phyloP scores from a whole-genome alignment of 2,888 invertebrate genomes.

The Caenorhabditis becei region DNA sequence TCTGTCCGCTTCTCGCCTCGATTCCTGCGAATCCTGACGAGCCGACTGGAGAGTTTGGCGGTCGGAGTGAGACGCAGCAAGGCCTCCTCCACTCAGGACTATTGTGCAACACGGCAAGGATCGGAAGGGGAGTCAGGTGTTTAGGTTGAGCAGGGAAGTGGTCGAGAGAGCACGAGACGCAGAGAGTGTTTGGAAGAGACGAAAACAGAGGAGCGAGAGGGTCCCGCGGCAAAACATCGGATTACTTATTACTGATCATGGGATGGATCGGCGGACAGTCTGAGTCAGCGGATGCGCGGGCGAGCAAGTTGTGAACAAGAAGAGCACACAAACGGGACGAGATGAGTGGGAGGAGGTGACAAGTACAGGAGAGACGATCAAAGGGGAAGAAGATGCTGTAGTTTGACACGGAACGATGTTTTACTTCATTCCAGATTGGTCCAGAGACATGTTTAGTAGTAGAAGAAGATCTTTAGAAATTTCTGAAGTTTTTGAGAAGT shows the following conservation, averaged over 20 bases:
- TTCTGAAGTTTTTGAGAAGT: too few species aligned
- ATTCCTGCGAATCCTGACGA: constrained; percentile 39
- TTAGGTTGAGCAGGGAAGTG: constrained; percentile 37
- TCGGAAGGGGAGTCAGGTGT: constrained; percentile 41
- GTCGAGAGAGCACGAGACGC: constrained; percentile 31
- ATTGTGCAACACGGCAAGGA: constrained; percentile 46
- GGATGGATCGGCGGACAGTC: constrained; percentile 2
- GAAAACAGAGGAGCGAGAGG: too few species aligned
- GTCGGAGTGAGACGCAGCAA: constrained; percentile 30
- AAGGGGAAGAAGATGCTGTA: neutral
- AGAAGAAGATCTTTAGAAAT: too few species aligned
- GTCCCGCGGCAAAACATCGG: constrained; percentile 26
- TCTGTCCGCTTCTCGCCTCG: constrained; percentile 4
- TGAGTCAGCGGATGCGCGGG: constrained; percentile 8
- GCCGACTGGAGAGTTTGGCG: constrained; percentile 9
- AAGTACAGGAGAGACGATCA: neutral
- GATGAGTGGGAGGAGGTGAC: constrained; percentile 1
- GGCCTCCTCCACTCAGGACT: constrained; percentile 50
- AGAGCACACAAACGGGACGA: constrained; percentile 14
- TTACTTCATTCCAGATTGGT: too few species aligned
- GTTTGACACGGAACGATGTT: too few species aligned
- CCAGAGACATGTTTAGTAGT: too few species aligned
- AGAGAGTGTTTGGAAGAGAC: constrained; percentile 26
- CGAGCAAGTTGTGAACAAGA: neutral
- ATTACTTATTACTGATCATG: constrained; percentile 47